Percentiles rank a stretch among this genome's conserved stretches.
These are phyloP conservation scores for Mixornis gularis DNA, from an alignment of 2,113 vertebrate species.

Conservation along the genomic window DNA sequence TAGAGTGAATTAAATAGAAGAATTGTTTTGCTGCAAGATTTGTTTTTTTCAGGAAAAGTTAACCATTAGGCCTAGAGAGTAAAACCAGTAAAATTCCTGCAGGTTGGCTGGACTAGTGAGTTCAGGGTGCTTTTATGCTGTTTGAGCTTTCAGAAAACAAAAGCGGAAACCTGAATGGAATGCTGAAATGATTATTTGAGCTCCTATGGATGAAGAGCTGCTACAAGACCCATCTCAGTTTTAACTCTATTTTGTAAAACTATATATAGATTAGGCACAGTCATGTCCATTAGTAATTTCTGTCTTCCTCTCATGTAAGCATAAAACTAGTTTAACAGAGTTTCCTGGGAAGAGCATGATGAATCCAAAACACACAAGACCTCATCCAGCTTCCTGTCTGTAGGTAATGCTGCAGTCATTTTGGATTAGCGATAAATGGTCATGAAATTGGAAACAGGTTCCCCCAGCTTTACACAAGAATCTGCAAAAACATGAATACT, in stretches of 20 bases:
- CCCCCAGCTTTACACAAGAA: slow-evolving; percentile 69
- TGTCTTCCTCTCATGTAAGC: slow-evolving; percentile 56
- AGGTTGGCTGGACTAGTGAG: not conserved
- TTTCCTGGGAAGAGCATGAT: slow-evolving; percentile 65
- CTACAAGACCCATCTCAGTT: not conserved
- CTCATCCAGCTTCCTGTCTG: slow-evolving; percentile 72
- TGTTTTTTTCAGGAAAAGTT: slow-evolving; percentile 18
- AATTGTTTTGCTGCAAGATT: slow-evolving; percentile 13
- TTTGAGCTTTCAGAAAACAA: not conserved
- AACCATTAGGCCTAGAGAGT: not conserved
- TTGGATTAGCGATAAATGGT: slow-evolving; percentile 76
- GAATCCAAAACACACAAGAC: slow-evolving; percentile 70
- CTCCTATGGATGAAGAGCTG: not conserved
- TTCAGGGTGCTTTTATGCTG: not conserved
- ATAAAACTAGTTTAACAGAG: slow-evolving; percentile 67
- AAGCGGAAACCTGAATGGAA: not conserved
- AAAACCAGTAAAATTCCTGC: not conserved
- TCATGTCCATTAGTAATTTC: slow-evolving; percentile 58
- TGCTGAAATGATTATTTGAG: not conserved
- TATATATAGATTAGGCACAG: slow-evolving; percentile 65
- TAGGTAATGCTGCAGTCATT: slow-evolving; percentile 75
- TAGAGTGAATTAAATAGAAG: not conserved
- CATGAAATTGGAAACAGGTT: slow-evolving; percentile 78
- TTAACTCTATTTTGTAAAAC: slow-evolving; percentile 30
- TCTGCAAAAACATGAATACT: slow-evolving; percentile 71